A percentile compares a stretch with the other conserved stretches of the same genome.
phyloP scores from a whole-genome alignment of 2,113 vertebrate genomes.

The Coryphaenoides rupestris region DNA sequence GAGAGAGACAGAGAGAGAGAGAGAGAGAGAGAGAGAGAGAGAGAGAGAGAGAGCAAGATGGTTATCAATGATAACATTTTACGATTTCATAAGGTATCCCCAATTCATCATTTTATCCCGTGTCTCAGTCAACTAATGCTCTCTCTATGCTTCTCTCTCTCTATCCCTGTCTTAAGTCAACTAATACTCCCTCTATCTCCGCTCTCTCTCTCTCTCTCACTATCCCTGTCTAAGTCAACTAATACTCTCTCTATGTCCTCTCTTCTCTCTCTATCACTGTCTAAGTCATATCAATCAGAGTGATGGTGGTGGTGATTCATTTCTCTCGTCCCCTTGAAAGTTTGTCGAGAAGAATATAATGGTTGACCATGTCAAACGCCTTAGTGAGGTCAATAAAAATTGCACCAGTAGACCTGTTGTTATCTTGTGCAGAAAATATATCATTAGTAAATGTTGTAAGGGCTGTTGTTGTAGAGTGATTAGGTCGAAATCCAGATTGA shows the following conservation, averaged over 20 bases:
- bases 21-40: background rate
- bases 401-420: no score
- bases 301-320: conserved; percentile 2
- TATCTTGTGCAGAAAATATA: no score
- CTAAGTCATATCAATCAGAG: background rate
- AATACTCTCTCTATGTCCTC: background rate
- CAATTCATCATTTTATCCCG: no score
- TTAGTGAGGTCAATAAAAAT: no score
- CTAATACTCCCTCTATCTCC: background rate
- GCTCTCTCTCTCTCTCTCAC: conserved; percentile 1
- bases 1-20: conserved; percentile 8
- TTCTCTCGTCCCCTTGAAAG: background rate
- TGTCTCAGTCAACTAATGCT: background rate
- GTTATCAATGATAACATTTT: no score
- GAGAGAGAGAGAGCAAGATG: background rate
- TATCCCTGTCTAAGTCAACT: background rate
- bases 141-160: background rate
- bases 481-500: no score
- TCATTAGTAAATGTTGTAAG: no score
- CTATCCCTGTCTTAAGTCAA: background rate
- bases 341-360: no score
- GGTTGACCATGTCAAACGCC: no score
- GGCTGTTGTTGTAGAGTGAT: no score
- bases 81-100: no score
- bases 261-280: background rate